These are phyloP conservation scores for Seriola quinqueradiata DNA, from an alignment of 2,113 vertebrate species.

Conservation along the genomic window DNA sequence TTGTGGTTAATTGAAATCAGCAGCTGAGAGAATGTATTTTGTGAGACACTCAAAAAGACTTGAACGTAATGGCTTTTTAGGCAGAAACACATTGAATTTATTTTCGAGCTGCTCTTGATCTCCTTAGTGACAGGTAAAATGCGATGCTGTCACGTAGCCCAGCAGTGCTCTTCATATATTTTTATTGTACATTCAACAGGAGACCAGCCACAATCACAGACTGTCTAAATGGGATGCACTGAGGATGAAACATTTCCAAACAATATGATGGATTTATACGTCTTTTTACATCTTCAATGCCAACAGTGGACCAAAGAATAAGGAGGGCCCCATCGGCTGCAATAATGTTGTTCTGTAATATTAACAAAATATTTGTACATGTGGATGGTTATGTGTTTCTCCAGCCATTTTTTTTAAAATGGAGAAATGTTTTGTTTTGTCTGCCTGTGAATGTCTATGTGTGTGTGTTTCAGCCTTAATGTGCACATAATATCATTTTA, in stretches of 20 bases:
- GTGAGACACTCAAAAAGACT: conserved; percentile 84
- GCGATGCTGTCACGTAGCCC: conserved; percentile 57
- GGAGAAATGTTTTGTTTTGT: conserved; percentile 52
- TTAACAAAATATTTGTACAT: conserved; percentile 41
- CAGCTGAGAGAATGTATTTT: conserved; percentile 86
- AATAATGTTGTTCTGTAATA: conserved; percentile 59
- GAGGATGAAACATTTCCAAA: conserved; percentile 51
- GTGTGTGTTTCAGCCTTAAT: conserved; percentile 82
- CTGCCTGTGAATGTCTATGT: conserved; percentile 75
- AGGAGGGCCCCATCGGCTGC: conserved; percentile 58
- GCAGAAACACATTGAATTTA: conserved; percentile 82
- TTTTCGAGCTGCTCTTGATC: conserved; percentile 81
- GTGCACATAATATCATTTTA: conserved; percentile 92
- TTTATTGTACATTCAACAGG: conserved; percentile 43
- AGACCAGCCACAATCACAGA: conserved; percentile 49
- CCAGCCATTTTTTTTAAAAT: conserved; percentile 58
- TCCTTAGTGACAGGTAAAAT: conserved; percentile 59
- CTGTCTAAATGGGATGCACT: conserved; percentile 54
- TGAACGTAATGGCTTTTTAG: conserved; percentile 79
- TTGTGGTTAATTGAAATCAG: conserved; percentile 66
- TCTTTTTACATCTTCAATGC: conserved; percentile 58
- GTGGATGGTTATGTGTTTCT: conserved; percentile 54
- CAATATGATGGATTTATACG: conserved; percentile 29
- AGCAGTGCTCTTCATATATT: conserved; percentile 53
- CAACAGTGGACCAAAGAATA: conserved; percentile 70